Evolutionary conservation across 2,797 vertebrate species (phyloP).

Genomic region (Anguilla pacifica): DNA sequence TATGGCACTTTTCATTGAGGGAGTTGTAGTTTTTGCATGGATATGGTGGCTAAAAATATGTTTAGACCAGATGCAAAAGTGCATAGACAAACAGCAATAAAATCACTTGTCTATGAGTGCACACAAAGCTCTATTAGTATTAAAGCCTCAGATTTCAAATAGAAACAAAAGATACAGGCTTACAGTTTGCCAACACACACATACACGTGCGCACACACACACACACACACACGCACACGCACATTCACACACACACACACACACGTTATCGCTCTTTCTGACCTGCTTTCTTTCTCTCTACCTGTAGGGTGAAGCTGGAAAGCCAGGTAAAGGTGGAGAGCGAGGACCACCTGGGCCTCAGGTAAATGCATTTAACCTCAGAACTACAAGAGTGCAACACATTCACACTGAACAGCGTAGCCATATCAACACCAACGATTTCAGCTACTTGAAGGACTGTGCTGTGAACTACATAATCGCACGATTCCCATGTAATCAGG

Average conservation of each 20-base stretch:
- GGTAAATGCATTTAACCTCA: slow-evolving; percentile 64
- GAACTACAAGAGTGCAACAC: not conserved
- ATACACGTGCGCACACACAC: not conserved
- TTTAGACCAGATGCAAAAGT: too few species aligned
- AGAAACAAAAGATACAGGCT: not conserved
- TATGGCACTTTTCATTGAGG: not conserved
- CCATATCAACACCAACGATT: not conserved
- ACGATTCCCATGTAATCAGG: not conserved
- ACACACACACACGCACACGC: too few species aligned
- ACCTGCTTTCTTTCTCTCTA: slow-evolving; percentile 31
- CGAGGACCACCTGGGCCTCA: slow-evolving; percentile 90
- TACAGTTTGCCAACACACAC: not conserved
- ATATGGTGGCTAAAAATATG: too few species aligned
- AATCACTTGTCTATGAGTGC: not conserved
- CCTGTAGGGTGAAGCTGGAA: slow-evolving; percentile 87
- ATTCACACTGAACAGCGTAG: not conserved
- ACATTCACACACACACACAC: not conserved
- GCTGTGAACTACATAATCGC: not conserved
- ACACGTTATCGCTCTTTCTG: not conserved
- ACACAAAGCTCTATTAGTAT: not conserved
- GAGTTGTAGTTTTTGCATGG: not conserved
- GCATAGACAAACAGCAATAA: not conserved
- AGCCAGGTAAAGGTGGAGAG: slow-evolving; percentile 90
- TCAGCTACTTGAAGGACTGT: not conserved
- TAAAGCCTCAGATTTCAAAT: not conserved